phyloP scores from a whole-genome alignment of 92 coral and sea anemone genomes.

The Anthopleura xanthogrammica region DNA sequence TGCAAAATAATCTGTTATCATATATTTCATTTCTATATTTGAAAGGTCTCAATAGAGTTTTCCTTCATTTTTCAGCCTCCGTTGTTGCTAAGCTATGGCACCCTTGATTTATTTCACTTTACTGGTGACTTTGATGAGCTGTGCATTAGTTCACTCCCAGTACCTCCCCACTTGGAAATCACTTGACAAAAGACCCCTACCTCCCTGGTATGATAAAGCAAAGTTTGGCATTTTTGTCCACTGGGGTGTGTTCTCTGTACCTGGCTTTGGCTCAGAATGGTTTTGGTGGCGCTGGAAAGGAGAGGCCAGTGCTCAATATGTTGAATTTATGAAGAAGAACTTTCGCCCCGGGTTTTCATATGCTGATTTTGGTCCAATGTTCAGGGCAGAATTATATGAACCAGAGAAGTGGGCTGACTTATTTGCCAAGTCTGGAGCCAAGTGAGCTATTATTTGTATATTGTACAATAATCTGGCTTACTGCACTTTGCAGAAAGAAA shows the following conservation, averaged over 20 bases:
- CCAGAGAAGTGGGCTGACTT: constrained; percentile 76
- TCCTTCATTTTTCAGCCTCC: not conserved
- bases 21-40: too few species aligned
- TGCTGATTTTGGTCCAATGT: constrained; percentile 86
- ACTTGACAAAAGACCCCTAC: constrained; percentile 76
- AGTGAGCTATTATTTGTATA: not conserved
- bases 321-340: constrained; percentile 80
- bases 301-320: constrained; percentile 40
- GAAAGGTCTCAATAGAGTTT: not conserved
- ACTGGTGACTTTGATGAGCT: not conserved
- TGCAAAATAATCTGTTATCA: too few species aligned
- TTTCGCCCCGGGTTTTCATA: constrained; percentile 71
- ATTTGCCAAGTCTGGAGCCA: not conserved
- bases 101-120: not conserved
- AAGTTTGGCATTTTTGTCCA: constrained; percentile 89
- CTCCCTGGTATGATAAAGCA: constrained; percentile 78
- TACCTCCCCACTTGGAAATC: constrained; percentile 70
- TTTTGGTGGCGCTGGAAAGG: constrained; percentile 84
- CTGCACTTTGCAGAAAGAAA: too few species aligned
- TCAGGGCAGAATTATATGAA: constrained; percentile 67
- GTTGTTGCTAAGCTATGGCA: not conserved
- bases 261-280: constrained; percentile 83
- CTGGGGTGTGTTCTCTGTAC: constrained; percentile 91
- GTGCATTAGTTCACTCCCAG: constrained; percentile 1
- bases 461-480: too few species aligned